Percentiles rank a stretch among this genome's conserved stretches.
These are phyloP conservation scores for Benthosema pterotum DNA, from an alignment of 2,797 vertebrate species.

Conservation along the genomic window DNA sequence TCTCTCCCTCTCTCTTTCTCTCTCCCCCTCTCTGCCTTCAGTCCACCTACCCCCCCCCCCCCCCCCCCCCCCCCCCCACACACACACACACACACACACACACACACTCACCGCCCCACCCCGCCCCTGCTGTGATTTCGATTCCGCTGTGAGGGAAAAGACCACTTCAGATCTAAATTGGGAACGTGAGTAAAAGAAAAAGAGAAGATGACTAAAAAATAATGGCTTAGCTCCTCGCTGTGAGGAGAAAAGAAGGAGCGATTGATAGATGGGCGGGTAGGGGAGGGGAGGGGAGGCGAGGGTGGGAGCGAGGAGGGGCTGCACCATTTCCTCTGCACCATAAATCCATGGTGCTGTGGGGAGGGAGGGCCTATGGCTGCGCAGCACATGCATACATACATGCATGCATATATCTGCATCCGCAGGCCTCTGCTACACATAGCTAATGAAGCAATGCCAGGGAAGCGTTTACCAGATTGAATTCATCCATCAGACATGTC, in stretches of 20 bases:
- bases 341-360: neutral
- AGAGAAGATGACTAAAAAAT: neutral
- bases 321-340: neutral
- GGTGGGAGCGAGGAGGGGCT: neutral
- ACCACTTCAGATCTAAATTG: conserved; percentile 61
- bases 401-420: neutral
- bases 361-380: neutral
- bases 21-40: conserved; percentile 42
- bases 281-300: neutral
- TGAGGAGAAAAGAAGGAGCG: neutral
- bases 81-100: no score
- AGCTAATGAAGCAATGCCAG: neutral
- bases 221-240: conserved; percentile 30
- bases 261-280: conserved; percentile 1
- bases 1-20: no score
- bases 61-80: no score
- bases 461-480: neutral
- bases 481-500: neutral
- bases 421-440: neutral
- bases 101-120: no score
- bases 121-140: conserved; percentile 33
- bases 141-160: conserved; percentile 48
- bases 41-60: conserved; percentile 24
- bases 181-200: conserved; percentile 35
- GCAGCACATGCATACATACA: neutral